These are phyloP conservation scores for Calephelis nemesis DNA, from an alignment of 1,140 invertebrate genomes.

Conservation along the genomic window DNA sequence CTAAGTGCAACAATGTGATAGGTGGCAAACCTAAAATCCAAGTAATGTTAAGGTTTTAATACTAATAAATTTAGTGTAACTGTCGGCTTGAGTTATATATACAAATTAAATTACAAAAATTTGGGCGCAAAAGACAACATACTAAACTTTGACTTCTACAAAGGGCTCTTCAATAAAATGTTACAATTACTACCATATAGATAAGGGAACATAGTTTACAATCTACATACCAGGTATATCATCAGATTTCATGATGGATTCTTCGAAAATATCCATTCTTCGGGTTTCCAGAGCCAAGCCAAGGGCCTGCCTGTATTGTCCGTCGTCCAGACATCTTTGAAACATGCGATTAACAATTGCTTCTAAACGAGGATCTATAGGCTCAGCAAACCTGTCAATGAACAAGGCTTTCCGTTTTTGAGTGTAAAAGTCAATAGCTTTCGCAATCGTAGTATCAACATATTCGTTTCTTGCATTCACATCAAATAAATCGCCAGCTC, in stretches of 20 bases:
- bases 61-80: no score
- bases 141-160: no score
- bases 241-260: slow-evolving; percentile 94
- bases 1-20: no score
- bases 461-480: slow-evolving; percentile 96
- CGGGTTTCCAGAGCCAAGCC: slow-evolving; percentile 97
- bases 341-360: slow-evolving; percentile 98
- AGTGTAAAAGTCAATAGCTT: slow-evolving; percentile 97
- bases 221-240: slow-evolving; percentile 84
- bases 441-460: slow-evolving; percentile 97
- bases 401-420: slow-evolving; percentile 87
- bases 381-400: slow-evolving; percentile 80
- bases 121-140: no score
- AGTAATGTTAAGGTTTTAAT: no score
- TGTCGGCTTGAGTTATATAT: no score
- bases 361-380: slow-evolving; percentile 93
- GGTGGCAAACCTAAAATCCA: no score
- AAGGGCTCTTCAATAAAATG: background rate
- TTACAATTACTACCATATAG: background rate
- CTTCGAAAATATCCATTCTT: slow-evolving; percentile 96
- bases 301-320: slow-evolving; percentile 95
- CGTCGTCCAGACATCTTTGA: slow-evolving; percentile 95
- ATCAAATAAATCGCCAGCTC: slow-evolving; percentile 95
- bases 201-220: no score
- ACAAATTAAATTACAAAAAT: no score